phyloP scores from a whole-genome alignment of 2,797 vertebrate genomes.

The Garrulus glandarius region DNA sequence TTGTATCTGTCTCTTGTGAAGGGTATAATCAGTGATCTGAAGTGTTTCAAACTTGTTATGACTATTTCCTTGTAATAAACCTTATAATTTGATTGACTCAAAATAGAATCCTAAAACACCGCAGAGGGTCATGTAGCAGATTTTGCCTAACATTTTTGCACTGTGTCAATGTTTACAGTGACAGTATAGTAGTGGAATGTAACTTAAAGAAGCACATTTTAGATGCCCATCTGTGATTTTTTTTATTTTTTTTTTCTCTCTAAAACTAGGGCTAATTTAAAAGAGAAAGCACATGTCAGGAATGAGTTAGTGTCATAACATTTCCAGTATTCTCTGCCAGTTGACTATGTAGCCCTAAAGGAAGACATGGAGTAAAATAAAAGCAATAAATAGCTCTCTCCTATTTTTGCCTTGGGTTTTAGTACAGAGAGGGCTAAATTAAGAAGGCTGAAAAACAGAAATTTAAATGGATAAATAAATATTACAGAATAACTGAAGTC shows the following conservation, averaged over 20 bases:
- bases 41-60: conserved; percentile 41
- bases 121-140: background rate
- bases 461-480: background rate
- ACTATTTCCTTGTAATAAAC: conserved; percentile 40
- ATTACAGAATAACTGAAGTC: background rate
- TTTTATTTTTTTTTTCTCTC: background rate
- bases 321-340: background rate
- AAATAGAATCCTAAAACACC: conserved; percentile 20
- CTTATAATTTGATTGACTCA: conserved; percentile 36
- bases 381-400: background rate
- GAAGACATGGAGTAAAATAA: background rate
- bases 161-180: background rate
- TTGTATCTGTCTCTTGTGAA: conserved; percentile 34
- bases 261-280: background rate
- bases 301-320: background rate
- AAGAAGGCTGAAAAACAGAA: background rate
- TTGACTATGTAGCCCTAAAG: background rate
- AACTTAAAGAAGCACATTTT: background rate
- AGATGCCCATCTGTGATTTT: background rate
- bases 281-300: background rate
- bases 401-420: background rate
- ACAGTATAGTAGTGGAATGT: background rate
- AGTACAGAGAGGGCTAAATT: background rate
- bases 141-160: background rate
- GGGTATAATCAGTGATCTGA: conserved; percentile 44